Evolutionary conservation across 1,140 invertebrate genomes (phyloP), one percentile per base, ranked within the genome.

Genomic region (Aphelinus atriplicis): DNA sequence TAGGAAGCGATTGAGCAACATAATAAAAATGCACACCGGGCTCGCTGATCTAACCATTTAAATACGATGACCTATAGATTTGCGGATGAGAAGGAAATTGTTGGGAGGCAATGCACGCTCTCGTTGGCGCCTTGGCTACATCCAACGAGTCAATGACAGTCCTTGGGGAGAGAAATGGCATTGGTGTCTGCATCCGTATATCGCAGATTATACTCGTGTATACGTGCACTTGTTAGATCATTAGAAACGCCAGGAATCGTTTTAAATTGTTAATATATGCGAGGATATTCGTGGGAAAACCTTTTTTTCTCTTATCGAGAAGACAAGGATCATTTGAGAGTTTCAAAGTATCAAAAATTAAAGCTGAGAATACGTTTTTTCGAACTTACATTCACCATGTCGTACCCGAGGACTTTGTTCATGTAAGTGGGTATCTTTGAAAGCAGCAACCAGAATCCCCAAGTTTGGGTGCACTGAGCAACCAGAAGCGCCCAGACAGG

Each of bases 341-440:
- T 26, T 26, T 26, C 26, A 26, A 26, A 26, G 26, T 26, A 26
- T 26, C 26, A 26, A 26, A 26, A 26, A 26, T 26, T 26, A 26
- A 42, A 43, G n/a, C 5, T 63, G 5, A 50, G 7, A 7, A 65
- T 45, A 47, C 43, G 58, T n/a, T 68, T 7, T 47, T 2, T 46
- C 55, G 5, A 7, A 70, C 78, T 87, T 80, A 91, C 91, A 77
- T 90, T 87, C 86, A 93, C 91, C 50, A 98, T 93, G 71, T 97
- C 89, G 80, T 94, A 95, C 57, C 91, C 88, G 1, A 98, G 89
- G 0, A 97, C 93, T 64, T 92, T 91, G 62, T 92, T 92, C 90
- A 99, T 93, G 82, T 97, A 99, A 0, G 93, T 93, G 0, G 97
- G 98, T 78, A 98, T 94, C 84, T 96, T 92, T 0, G 95, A 97